Base-by-base conservation (phyloP, 1,140 invertebrate species). In the Pogonomyrmex barbatus region DNA sequence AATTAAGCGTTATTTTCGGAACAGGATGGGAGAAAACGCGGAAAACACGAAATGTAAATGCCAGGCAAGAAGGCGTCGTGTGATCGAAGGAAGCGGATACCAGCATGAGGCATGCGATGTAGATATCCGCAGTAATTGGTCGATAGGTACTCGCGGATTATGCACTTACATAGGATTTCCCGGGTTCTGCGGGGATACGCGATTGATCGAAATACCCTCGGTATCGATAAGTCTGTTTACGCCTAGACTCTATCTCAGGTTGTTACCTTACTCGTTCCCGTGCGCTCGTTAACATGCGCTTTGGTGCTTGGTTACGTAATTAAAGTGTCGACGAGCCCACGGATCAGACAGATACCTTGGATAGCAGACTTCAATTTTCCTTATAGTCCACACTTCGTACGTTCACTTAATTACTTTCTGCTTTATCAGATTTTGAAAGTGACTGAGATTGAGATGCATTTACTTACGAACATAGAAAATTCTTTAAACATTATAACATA, bases 221-320 rank as follows among this genome's bases (percentile, higher is more conserved):
- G 75, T 87, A 90, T 90, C 89, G 87, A 90, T 89, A 88, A 90
- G 87, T 88, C 68, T 87, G 89, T 90, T 90, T 88, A 87, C 84
- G 77, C 75, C 52, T 63, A 65, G 87, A 81, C 75, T 82, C 87
- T 77, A 90, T 90, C 89, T 85, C 62, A 86, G 63, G 83, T 90
- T 87, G 89, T 88, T 90, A 86, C 54, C 87, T 89, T 67, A 68
- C 79, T 88, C 87, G 89, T 90, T 90, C 79, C 65, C 60, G 54
- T 24, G 24, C 24, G 87, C 89, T 88, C 89, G 89, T 90, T 88
- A 90, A 89, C 89, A 79, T 82, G 85, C 70, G 52, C 79, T 87
- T 85, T 84, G 79, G 63, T 52, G 67, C 84, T 88, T 88, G 79
- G 87, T 90, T 90, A 75, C 71, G 84, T 88, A 88, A 90, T 90